Evolutionary conservation across 2,888 invertebrate genomes (phyloP).

Genomic region (Leptinotarsa juncta): DNA sequence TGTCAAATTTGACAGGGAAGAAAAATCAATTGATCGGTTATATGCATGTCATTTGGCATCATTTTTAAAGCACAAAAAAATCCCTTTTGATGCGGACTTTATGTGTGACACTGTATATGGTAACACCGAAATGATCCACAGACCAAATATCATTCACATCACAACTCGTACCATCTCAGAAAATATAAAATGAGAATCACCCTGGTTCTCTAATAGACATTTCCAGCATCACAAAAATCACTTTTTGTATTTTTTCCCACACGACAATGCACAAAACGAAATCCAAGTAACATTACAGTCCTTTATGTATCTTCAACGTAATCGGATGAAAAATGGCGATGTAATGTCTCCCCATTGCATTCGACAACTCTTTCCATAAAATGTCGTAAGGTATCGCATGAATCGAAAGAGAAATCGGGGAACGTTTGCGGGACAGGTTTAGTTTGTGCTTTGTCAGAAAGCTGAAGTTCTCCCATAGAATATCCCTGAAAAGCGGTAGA

Average conservation of each 20-base stretch:
- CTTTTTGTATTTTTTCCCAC: not conserved
- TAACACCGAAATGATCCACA: no score
- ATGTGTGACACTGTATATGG: no score
- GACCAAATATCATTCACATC: no score
- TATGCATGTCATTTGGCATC: no score
- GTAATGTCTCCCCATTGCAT: constrained; percentile 2
- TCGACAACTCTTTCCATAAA: not conserved
- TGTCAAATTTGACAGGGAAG: no score
- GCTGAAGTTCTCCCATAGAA: constrained; percentile 1
- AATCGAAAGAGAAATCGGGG: not conserved
- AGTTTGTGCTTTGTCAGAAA: constrained; percentile 10
- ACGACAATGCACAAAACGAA: constrained; percentile 4
- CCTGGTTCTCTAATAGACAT: not conserved
- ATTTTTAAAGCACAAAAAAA: no score
- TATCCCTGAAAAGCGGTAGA: constrained; percentile 8
- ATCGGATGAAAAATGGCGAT: constrained; percentile 12
- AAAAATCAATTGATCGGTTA: no score
- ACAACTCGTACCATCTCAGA: not conserved
- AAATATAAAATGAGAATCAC: not conserved
- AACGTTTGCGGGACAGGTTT: constrained; percentile 7
- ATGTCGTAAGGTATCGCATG: not conserved
- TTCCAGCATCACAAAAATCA: not conserved
- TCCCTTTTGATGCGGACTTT: no score
- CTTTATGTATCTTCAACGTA: constrained; percentile 1
- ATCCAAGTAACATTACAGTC: not conserved